phyloP scores from a whole-genome alignment of 2,888 invertebrate species.

The Hyppa rectilinea region DNA sequence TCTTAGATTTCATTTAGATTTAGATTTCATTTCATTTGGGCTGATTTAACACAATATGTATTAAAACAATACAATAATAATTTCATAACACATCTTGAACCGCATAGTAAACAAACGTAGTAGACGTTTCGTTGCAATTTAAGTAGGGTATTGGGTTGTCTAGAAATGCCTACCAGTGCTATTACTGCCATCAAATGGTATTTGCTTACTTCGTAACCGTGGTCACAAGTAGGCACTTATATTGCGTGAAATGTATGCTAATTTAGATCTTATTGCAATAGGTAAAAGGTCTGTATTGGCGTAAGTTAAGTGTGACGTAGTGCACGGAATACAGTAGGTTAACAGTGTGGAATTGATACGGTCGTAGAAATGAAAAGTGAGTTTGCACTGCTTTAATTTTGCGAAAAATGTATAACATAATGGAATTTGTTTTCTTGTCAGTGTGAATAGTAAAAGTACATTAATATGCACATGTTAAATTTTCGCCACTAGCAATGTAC shows the following conservation, averaged over 20 bases:
- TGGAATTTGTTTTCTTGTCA: background rate
- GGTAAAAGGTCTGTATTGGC: constrained; percentile 31
- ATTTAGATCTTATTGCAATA: constrained; percentile 56
- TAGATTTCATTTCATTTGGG: no score
- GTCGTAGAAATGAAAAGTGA: constrained; percentile 37
- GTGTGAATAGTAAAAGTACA: background rate
- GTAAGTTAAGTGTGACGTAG: constrained; percentile 14
- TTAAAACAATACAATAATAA: constrained; percentile 22
- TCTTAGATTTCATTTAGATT: no score
- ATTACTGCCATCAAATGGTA: constrained; percentile 70
- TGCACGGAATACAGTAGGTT: constrained; percentile 48
- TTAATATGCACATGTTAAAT: background rate
- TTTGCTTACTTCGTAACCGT: constrained; percentile 78
- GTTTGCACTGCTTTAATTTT: background rate
- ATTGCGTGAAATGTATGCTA: constrained; percentile 55
- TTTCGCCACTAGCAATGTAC: background rate
- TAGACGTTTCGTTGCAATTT: constrained; percentile 51
- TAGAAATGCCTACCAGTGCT: constrained; percentile 74
- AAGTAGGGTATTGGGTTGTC: constrained; percentile 79
- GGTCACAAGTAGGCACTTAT: constrained; percentile 57
- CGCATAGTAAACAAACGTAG: constrained; percentile 43
- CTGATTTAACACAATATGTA: background rate
- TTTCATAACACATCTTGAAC: constrained; percentile 47
- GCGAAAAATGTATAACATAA: background rate
- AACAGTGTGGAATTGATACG: constrained; percentile 34